Percentiles rank a stretch among this genome's conserved stretches.
Conservation (phyloP, 2,888 invertebrate species). For the Acronicta leporina region DNA sequence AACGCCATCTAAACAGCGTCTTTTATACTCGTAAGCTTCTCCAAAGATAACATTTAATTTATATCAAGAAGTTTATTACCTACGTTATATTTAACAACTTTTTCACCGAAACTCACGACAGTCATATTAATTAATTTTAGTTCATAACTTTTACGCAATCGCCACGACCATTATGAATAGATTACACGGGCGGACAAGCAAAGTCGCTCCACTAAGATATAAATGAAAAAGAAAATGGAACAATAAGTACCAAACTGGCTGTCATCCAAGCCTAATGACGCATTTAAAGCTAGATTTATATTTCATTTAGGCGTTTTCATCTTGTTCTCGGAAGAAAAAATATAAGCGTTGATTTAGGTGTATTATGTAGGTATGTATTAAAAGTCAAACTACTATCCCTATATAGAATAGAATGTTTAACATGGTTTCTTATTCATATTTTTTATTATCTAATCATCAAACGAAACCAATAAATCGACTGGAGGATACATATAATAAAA, state of each 20-base stretch:
- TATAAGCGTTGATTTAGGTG: neutral
- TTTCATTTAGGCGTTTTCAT: constrained; percentile 33
- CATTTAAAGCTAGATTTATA: constrained; percentile 51
- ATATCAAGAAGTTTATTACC: constrained; percentile 32
- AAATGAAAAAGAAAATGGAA: constrained; percentile 52
- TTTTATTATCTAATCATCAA: too few species aligned
- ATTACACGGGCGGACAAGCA: constrained; percentile 52
- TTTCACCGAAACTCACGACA: constrained; percentile 17
- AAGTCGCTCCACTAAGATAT: constrained; percentile 48
- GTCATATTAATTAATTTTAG: constrained; percentile 48
- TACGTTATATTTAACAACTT: constrained; percentile 30
- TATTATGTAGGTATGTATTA: neutral
- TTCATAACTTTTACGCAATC: constrained; percentile 38
- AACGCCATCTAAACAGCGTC: too few species aligned
- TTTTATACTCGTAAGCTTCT: neutral
- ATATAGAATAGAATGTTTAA: too few species aligned
- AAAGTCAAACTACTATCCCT: too few species aligned
- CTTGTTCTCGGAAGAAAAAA: constrained; percentile 22
- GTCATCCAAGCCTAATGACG: constrained; percentile 57
- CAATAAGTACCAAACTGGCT: constrained; percentile 56
- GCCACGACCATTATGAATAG: constrained; percentile 54
- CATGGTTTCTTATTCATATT: too few species aligned
- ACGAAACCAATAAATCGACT: too few species aligned
- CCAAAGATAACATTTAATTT: constrained; percentile 34
- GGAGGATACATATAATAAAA: too few species aligned